Conservation (phyloP, 2,113 vertebrate genomes). For the Electrona antarctica region DNA sequence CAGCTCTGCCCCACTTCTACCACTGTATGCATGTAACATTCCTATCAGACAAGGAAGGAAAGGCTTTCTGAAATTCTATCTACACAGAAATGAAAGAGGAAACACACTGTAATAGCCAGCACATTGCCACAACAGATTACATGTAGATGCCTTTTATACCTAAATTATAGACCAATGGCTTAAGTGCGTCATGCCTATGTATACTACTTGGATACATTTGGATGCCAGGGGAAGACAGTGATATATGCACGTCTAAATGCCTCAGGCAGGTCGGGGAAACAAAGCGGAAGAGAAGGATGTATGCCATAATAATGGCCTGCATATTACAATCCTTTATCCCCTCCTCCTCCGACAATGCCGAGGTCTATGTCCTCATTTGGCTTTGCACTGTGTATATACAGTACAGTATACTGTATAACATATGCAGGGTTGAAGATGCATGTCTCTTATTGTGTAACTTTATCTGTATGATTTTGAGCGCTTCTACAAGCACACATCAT, state of each 20-base stretch:
- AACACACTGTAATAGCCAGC: slow-evolving; percentile 34
- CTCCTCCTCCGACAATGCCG: slow-evolving; percentile 10
- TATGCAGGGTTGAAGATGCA: too few species aligned
- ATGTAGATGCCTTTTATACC: slow-evolving; percentile 39
- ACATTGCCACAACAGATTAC: slow-evolving; percentile 51
- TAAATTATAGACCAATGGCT: slow-evolving; percentile 55
- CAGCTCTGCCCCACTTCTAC: slow-evolving; percentile 26
- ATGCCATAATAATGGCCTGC: slow-evolving; percentile 24
- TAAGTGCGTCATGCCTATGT: slow-evolving; percentile 36
- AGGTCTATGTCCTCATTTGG: slow-evolving; percentile 6
- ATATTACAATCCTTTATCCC: slow-evolving; percentile 11
- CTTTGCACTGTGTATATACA: neutral
- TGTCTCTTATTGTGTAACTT: too few species aligned
- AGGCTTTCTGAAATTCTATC: slow-evolving; percentile 45
- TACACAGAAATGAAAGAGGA: slow-evolving; percentile 56
- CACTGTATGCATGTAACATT: slow-evolving; percentile 34
- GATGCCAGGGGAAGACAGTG: slow-evolving; percentile 29
- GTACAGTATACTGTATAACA: neutral
- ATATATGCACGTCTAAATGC: slow-evolving; percentile 10
- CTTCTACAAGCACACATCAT: too few species aligned
- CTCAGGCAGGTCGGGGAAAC: neutral
- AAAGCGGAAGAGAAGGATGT: slow-evolving; percentile 22
- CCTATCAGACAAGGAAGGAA: slow-evolving; percentile 30
- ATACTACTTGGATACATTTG: slow-evolving; percentile 41
- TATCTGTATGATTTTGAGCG: too few species aligned